These are phyloP conservation scores for Cyclophora albipunctata DNA, from an alignment of 2,888 invertebrate genomes.

Conservation along the genomic window DNA sequence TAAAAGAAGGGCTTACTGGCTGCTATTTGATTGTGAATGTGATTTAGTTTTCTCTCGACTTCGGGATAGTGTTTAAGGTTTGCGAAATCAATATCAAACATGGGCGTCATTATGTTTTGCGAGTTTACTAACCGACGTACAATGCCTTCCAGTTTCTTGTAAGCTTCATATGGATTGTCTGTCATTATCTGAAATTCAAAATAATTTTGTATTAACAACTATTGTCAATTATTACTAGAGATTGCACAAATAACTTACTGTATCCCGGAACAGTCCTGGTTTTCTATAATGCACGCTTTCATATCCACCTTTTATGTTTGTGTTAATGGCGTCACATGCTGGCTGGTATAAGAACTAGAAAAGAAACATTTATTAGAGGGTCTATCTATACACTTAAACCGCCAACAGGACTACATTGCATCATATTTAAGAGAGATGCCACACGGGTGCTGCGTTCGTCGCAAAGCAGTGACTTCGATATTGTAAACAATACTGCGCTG, in stretches of 20 bases:
- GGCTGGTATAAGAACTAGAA: slow-evolving; percentile 21
- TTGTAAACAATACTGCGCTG: no score
- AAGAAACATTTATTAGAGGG: neutral
- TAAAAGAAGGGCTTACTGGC: slow-evolving; percentile 49
- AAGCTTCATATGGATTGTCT: slow-evolving; percentile 51
- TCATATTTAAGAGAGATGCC: no score
- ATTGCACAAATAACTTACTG: slow-evolving; percentile 34
- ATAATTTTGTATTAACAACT: no score
- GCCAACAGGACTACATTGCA: no score
- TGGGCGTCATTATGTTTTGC: slow-evolving; percentile 43
- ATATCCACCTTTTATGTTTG: slow-evolving; percentile 46
- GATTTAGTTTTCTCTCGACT: slow-evolving; percentile 35
- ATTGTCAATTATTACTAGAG: no score
- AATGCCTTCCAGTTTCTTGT: slow-evolving; percentile 44
- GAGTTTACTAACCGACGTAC: slow-evolving; percentile 44
- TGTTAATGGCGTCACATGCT: slow-evolving; percentile 28
- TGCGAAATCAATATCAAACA: slow-evolving; percentile 58
- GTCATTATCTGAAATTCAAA: slow-evolving; percentile 39
- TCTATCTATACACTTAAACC: no score
- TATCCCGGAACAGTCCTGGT: slow-evolving; percentile 60
- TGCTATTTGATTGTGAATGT: slow-evolving; percentile 50
- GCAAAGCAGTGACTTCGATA: no score
- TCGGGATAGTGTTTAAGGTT: slow-evolving; percentile 36
- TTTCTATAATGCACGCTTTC: slow-evolving; percentile 47
- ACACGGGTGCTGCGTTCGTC: no score